Evolutionary conservation across 2,888 invertebrate species (phyloP).

Genomic region (Drosophila mettleri): DNA sequence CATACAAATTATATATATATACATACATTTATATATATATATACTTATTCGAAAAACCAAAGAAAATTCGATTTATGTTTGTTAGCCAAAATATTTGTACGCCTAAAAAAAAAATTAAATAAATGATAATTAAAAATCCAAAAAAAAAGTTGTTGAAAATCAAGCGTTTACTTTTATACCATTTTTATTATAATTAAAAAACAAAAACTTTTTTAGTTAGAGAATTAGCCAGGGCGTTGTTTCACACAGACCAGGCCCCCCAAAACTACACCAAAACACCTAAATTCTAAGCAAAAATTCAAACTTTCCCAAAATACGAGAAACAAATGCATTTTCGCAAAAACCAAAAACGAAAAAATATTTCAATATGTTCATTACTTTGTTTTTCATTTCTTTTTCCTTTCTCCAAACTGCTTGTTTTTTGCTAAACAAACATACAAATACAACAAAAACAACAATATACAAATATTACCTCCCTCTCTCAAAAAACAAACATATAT

Average conservation of each 20-base stretch:
- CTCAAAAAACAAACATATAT: slow-evolving; percentile 32
- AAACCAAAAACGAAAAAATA: slow-evolving; percentile 58
- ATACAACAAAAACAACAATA: slow-evolving; percentile 38
- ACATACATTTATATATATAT: background rate
- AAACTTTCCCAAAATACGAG: slow-evolving; percentile 10
- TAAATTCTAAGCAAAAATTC: slow-evolving; percentile 31
- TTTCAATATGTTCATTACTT: slow-evolving; percentile 80
- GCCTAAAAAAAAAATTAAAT: slow-evolving; percentile 43
- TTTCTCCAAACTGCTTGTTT: slow-evolving; percentile 80
- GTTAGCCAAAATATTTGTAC: slow-evolving; percentile 71
- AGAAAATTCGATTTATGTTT: slow-evolving; percentile 61
- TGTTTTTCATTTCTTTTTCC: slow-evolving; percentile 80
- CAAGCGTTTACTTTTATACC: slow-evolving; percentile 62
- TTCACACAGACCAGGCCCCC: slow-evolving; percentile 19
- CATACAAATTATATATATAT: slow-evolving; percentile 10
- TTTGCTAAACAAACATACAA: slow-evolving; percentile 75
- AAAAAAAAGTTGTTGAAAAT: slow-evolving; percentile 75
- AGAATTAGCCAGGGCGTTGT: slow-evolving; percentile 31
- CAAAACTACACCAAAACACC: slow-evolving; percentile 22
- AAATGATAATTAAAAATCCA: slow-evolving; percentile 49
- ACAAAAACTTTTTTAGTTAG: slow-evolving; percentile 13
- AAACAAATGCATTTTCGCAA: slow-evolving; percentile 53
- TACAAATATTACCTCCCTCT: slow-evolving; percentile 24
- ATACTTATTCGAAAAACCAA: slow-evolving; percentile 26
- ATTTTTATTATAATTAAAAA: slow-evolving; percentile 11